phyloP scores from a whole-genome alignment of 23 tunicate species.

The Trididemnum nubilum region DNA sequence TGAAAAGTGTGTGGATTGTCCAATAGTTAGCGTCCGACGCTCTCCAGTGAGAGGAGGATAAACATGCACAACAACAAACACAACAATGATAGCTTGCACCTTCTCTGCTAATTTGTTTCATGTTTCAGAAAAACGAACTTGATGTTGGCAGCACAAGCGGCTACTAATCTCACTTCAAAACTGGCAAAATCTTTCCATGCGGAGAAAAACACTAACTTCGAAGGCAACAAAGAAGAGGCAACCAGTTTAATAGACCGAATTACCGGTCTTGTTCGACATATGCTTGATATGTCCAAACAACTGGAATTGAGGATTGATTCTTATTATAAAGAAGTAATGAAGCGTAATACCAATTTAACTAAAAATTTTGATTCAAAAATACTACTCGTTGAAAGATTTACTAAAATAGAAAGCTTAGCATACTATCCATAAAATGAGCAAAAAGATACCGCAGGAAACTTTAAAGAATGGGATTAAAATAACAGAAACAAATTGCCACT shows the following conservation, averaged over 20 bases:
- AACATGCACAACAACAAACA: too few species aligned
- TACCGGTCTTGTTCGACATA: slow-evolving; percentile 23
- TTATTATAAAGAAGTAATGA: slow-evolving; percentile 45
- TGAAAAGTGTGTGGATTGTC: too few species aligned
- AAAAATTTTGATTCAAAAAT: neutral
- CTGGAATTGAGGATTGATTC: slow-evolving; percentile 27
- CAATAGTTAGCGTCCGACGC: too few species aligned
- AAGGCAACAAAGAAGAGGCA: slow-evolving; percentile 8
- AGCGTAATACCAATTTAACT: neutral
- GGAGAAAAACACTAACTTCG: slow-evolving; percentile 19
- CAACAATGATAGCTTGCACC: too few species aligned
- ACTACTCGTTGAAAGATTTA: too few species aligned
- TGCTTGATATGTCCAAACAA: slow-evolving; percentile 60
- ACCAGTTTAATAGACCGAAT: slow-evolving; percentile 41
- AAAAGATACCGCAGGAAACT: too few species aligned
- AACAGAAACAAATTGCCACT: too few species aligned
- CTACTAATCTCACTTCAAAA: slow-evolving; percentile 51
- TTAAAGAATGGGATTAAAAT: too few species aligned
- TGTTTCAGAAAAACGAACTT: slow-evolving; percentile 60
- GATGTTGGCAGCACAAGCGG: slow-evolving; percentile 64
- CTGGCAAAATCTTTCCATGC: slow-evolving; percentile 19
- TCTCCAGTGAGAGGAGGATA: too few species aligned
- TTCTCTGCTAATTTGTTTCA: too few species aligned
- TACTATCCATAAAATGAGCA: too few species aligned
- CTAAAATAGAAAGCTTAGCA: too few species aligned